A percentile compares a stretch with the other conserved stretches of the same genome.
These are phyloP conservation scores for Rhodinocichla rosea DNA, from an alignment of 2,113 vertebrate species.

Conservation along the genomic window DNA sequence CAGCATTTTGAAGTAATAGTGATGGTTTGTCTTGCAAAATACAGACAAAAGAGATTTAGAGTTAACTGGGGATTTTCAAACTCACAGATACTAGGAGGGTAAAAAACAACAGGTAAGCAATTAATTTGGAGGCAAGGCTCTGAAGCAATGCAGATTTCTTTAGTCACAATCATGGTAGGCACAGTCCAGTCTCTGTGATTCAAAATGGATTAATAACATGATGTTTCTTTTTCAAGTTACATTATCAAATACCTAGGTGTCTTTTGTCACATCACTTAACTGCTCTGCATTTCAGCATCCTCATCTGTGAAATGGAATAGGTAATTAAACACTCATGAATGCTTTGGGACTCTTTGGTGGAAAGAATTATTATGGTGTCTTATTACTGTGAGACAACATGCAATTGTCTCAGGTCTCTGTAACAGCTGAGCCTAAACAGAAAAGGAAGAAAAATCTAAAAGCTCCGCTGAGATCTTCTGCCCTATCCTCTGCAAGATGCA, in stretches of 20 bases:
- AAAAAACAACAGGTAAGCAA: not conserved
- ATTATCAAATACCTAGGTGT: conserved; percentile 44
- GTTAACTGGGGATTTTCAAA: not conserved
- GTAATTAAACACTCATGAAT: conserved; percentile 34
- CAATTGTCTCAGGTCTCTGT: conserved; percentile 61
- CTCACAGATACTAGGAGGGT: not conserved
- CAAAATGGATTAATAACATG: conserved; percentile 31
- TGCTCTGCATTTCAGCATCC: conserved; percentile 33
- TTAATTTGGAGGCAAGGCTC: not conserved
- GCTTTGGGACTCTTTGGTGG: conserved; percentile 61
- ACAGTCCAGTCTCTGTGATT: not conserved
- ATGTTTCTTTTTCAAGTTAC: conserved; percentile 53
- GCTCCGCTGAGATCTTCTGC: conserved; percentile 8
- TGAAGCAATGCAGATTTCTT: not conserved
- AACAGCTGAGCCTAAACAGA: conserved; percentile 59
- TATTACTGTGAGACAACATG: conserved; percentile 60
- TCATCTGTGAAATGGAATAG: conserved; percentile 41
- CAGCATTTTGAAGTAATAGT: not conserved
- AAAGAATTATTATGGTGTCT: conserved; percentile 67
- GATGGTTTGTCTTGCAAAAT: not conserved
- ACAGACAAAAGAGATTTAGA: not conserved
- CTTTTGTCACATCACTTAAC: conserved; percentile 40
- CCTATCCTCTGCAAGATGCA: not conserved
- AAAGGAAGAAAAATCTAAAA: conserved; percentile 32
- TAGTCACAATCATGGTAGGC: not conserved